Conservation (phyloP, 37 sponge, comb jelly and placozoan genomes). For the Diacarnus erythraeanus region DNA sequence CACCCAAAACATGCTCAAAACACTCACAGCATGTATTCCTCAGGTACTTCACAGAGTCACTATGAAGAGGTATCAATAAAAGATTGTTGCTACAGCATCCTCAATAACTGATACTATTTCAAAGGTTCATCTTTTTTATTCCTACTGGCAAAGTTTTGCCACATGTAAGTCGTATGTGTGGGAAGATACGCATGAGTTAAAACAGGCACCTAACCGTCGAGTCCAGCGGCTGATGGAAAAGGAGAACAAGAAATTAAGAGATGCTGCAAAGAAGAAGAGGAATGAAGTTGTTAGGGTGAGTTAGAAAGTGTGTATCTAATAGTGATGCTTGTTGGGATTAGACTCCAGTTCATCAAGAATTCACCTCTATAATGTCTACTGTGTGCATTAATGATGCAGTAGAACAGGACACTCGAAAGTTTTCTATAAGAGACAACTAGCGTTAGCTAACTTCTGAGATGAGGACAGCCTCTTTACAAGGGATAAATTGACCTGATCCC, state of each 20-base stretch:
- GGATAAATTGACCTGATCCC: no score
- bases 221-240: conserved; percentile 89
- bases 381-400: background rate
- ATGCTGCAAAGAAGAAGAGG: conserved; percentile 82
- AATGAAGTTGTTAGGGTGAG: conserved; percentile 82
- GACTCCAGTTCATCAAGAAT: no score
- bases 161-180: conserved; percentile 84
- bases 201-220: conserved; percentile 83
- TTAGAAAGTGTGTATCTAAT: no score
- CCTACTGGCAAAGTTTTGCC: conserved; percentile 94
- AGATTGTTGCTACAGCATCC: no score
- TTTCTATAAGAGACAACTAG: no score
- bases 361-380: no score
- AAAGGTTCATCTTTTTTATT: conserved; percentile 85
- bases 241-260: conserved; percentile 93
- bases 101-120: no score
- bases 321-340: no score
- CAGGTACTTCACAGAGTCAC: conserved; percentile 48
- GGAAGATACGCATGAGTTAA: conserved; percentile 84
- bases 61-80: conserved; percentile 70
- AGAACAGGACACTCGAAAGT: background rate
- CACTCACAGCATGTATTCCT: background rate
- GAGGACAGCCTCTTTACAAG: no score
- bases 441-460: no score
- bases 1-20: no score